Percentiles rank a stretch among this genome's conserved stretches.
These are phyloP conservation scores for Sebastes kiyomatsui DNA, from an alignment of 2,797 vertebrate genomes.

Conservation along the genomic window DNA sequence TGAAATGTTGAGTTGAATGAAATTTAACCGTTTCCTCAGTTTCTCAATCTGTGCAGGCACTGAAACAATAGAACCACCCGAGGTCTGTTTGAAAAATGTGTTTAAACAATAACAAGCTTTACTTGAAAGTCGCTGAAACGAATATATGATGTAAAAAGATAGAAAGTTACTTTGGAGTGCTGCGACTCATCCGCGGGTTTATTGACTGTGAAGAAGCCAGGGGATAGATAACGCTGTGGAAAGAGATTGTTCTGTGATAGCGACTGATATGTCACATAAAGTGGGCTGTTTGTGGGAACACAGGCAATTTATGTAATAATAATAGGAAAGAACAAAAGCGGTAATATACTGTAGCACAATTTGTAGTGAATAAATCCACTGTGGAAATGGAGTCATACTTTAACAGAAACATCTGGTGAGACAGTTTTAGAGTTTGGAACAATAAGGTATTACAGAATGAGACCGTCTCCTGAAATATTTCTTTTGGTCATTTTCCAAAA, in stretches of 20 bases:
- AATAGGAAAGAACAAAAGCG: constrained; percentile 3
- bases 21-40: neutral
- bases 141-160: constrained; percentile 29
- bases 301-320: constrained; percentile 30
- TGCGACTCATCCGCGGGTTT: constrained; percentile 27
- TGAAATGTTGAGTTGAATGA: constrained; percentile 9
- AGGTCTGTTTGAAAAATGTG: neutral
- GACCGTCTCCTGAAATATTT: neutral
- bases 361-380: neutral
- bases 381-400: neutral
- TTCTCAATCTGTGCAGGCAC: neutral
- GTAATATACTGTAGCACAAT: neutral
- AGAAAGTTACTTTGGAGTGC: constrained; percentile 23
- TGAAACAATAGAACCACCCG: neutral
- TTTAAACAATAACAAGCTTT: constrained; percentile 27
- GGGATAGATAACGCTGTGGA: constrained; percentile 28
- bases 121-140: constrained; percentile 11
- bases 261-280: constrained; percentile 51
- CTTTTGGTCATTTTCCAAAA: neutral
- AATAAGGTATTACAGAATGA: neutral
- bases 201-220: constrained; percentile 51
- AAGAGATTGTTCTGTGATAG: constrained; percentile 43
- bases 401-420: neutral
- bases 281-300: constrained; percentile 31
- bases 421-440: neutral